Base-by-base conservation (phyloP, 92 coral and sea anemone genomes). In the Blastomussa wellsi region DNA sequence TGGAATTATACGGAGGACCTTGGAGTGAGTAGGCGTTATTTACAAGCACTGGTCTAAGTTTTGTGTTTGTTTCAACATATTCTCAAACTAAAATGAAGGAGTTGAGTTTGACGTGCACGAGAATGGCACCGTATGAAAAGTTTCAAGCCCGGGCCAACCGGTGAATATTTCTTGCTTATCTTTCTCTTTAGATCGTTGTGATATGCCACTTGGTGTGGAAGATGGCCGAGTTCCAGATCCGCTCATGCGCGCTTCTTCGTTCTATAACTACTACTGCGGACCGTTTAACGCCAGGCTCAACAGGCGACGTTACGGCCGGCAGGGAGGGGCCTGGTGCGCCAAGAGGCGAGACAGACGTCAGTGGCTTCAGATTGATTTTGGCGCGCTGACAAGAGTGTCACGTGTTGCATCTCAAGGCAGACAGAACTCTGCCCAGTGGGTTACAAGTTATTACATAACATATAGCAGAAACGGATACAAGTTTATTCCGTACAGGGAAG, bases 291-390 rank as follows among this genome's bases (percentile, higher is more conserved):
- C 90, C 55, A 89, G 98, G 47, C 86, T 94, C 20, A 86, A 92
- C 78, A 83, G 89, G 4, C 88, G 88, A 2, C 84, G 94, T 16
- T 88, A 69, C 48, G 91, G 94, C 44, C 68, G 92, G 3, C 78
- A 80, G 53, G 94, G 94, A 24, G 92, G 92, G 24, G 92, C 98
- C 72, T 94, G 98, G 98, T 89, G 93, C 78, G 90, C 95, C 33
- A 87, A 88, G 88, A 81, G 89, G 49, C 82, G 88, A 26, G 80
- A 82, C 75, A 77, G 57, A 36, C 80, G 83, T 35, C 90, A 94
- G 77, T 94, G 98, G 98, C 81, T 94, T 64, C 69, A 68, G 79
- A 82, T 92, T 36, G 98, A 94, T 75, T 90, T 94, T 79, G 98
- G 95, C 73, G 93, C 98, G 29, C 64, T 83, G 80, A 79, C 98